These are phyloP conservation scores for Hemichromis elongatus DNA, from an alignment of 2,113 vertebrate species.

Conservation along the genomic window DNA sequence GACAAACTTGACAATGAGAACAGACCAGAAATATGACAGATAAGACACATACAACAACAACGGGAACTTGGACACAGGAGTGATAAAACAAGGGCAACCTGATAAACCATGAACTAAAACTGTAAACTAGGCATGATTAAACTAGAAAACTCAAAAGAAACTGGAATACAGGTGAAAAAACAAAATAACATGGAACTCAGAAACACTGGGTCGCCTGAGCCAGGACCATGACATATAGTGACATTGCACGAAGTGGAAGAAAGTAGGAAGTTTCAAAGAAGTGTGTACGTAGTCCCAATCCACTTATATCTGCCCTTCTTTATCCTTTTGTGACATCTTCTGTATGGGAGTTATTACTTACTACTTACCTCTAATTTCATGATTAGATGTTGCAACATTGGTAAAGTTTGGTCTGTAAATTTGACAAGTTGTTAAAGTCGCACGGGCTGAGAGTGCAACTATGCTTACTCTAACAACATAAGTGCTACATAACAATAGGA, in stretches of 20 bases:
- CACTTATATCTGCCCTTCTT: background rate
- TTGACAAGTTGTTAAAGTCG: background rate
- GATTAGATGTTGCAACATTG: background rate
- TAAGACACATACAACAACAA: too few relatives aligned
- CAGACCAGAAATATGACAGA: too few relatives aligned
- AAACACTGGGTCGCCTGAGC: too few relatives aligned
- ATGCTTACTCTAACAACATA: background rate
- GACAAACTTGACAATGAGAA: too few relatives aligned
- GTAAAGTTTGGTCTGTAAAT: background rate
- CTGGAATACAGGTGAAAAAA: too few relatives aligned
- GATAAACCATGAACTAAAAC: too few relatives aligned
- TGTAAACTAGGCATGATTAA: too few relatives aligned
- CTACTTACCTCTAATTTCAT: background rate
- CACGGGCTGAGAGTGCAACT: background rate
- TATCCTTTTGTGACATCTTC: background rate
- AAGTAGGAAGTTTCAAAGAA: background rate
- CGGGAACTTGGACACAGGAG: too few relatives aligned
- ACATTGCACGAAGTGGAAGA: background rate
- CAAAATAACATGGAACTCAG: too few relatives aligned
- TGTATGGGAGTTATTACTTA: background rate
- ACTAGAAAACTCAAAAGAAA: too few relatives aligned
- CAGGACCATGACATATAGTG: background rate
- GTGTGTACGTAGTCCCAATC: background rate
- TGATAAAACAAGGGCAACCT: too few relatives aligned
- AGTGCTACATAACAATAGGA: background rate